Conservation (phyloP, 2,888 invertebrate genomes). For the Spodoptera littoralis region DNA sequence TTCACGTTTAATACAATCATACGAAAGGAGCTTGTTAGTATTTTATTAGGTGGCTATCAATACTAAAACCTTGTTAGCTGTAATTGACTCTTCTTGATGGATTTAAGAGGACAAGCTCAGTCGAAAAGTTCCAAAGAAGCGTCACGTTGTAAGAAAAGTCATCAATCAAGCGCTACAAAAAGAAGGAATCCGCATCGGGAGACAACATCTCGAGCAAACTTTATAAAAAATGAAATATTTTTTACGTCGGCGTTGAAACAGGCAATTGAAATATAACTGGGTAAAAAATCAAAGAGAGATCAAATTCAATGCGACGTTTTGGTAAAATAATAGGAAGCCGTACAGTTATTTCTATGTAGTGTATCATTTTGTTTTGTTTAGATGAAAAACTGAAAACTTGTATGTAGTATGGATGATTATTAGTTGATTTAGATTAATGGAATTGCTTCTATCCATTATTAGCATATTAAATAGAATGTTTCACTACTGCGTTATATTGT, state of each 20-base stretch:
- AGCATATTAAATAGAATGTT: constrained; percentile 36
- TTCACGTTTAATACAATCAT: constrained; percentile 7
- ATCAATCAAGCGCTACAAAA: constrained; percentile 82
- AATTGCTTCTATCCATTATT: too few species aligned
- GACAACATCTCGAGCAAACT: constrained; percentile 71
- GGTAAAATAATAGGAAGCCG: constrained; percentile 38
- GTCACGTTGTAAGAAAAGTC: constrained; percentile 78
- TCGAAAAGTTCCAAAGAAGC: constrained; percentile 68
- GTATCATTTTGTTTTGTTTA: constrained; percentile 8
- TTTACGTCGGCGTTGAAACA: constrained; percentile 66
- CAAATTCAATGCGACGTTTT: constrained; percentile 50
- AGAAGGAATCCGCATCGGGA: constrained; percentile 72
- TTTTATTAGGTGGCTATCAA: constrained; percentile 40
- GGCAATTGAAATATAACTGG: constrained; percentile 70
- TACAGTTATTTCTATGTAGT: too few species aligned
- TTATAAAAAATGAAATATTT: constrained; percentile 71
- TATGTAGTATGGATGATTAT: too few species aligned
- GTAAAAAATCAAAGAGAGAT: constrained; percentile 53
- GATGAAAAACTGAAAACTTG: too few species aligned
- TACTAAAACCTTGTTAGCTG: constrained; percentile 64
- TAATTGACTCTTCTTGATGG: constrained; percentile 73
- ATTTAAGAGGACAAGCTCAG: constrained; percentile 66
- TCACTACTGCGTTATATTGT: constrained; percentile 23
- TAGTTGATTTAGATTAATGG: too few species aligned
- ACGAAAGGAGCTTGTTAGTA: constrained; percentile 1